Evolutionary conservation across 1,140 invertebrate species (phyloP).

Genomic region (Bombus superbus): DNA sequence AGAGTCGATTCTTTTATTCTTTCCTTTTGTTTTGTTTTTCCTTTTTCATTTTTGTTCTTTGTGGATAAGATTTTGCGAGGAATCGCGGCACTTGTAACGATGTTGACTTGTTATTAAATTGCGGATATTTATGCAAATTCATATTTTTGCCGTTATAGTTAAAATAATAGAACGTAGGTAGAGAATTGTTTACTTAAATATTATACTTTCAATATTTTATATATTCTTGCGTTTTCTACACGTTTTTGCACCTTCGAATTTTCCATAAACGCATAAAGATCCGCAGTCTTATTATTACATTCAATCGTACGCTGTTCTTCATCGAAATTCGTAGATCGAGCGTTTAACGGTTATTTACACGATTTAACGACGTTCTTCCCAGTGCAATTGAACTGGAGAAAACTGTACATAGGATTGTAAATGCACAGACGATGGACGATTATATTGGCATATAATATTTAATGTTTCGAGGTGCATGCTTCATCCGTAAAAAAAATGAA

Average conservation of each 20-base stretch:
- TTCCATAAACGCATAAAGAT: background rate
- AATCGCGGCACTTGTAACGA: background rate
- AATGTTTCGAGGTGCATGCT: constrained; percentile 38
- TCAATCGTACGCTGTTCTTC: background rate
- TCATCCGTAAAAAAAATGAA: constrained; percentile 3
- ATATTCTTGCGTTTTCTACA: too few relatives aligned
- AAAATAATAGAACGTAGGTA: background rate
- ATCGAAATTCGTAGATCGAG: background rate
- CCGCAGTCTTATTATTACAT: background rate
- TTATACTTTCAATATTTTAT: background rate
- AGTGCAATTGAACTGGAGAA: background rate
- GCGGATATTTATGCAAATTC: background rate
- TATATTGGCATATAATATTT: constrained; percentile 18
- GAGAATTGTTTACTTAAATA: background rate
- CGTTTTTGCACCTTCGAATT: background rate
- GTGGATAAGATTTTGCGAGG: background rate
- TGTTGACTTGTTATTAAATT: too few relatives aligned
- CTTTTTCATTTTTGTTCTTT: background rate
- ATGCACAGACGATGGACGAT: constrained; percentile 22
- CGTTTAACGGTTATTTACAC: background rate
- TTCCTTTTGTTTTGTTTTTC: background rate
- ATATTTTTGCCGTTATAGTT: background rate
- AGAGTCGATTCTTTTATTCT: background rate
- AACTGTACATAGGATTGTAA: constrained; percentile 39
- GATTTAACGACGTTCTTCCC: background rate